Evolutionary conservation across 1,140 invertebrate species (phyloP).

Genomic region (Drosophila pachea): DNA sequence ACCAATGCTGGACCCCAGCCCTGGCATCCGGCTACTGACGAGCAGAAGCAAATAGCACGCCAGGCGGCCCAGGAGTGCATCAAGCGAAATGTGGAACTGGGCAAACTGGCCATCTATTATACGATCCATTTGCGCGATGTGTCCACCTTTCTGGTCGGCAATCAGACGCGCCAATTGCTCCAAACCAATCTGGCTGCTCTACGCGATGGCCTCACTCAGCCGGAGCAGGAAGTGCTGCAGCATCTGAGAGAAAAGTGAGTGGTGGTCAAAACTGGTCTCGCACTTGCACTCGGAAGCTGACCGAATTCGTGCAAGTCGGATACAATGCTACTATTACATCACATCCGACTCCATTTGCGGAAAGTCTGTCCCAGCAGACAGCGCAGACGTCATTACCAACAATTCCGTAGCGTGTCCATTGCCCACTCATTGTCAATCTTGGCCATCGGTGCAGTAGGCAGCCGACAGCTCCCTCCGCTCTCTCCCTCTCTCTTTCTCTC

Average conservation of each 20-base stretch:
- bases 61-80: constrained; percentile 84
- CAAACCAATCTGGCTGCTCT: constrained; percentile 82
- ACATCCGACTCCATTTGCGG: constrained; percentile 45
- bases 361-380: constrained; percentile 3
- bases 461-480: constrained; percentile 9
- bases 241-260: constrained; percentile 84
- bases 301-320: constrained; percentile 78
- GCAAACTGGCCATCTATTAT: constrained; percentile 85
- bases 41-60: constrained; percentile 84
- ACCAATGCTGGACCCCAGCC: constrained; percentile 85
- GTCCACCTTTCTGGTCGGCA: constrained; percentile 85
- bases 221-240: constrained; percentile 82
- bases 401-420: constrained; percentile 18
- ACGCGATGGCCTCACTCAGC: constrained; percentile 81
- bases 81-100: constrained; percentile 85
- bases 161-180: constrained; percentile 83
- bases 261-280: constrained; percentile 23
- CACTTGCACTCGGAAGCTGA: constrained; percentile 60
- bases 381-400: not conserved
- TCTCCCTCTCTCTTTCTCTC: not conserved
- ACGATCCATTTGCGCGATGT: constrained; percentile 81
- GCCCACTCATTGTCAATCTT: constrained; percentile 73
- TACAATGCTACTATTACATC: constrained; percentile 73
- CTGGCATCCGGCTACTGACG: constrained; percentile 90
- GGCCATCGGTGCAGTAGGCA: constrained; percentile 75